A percentile compares a stretch with the other conserved stretches of the same genome.
Conservation (phyloP, 2,888 invertebrate species). For the Listrodromus nycthemerus region DNA sequence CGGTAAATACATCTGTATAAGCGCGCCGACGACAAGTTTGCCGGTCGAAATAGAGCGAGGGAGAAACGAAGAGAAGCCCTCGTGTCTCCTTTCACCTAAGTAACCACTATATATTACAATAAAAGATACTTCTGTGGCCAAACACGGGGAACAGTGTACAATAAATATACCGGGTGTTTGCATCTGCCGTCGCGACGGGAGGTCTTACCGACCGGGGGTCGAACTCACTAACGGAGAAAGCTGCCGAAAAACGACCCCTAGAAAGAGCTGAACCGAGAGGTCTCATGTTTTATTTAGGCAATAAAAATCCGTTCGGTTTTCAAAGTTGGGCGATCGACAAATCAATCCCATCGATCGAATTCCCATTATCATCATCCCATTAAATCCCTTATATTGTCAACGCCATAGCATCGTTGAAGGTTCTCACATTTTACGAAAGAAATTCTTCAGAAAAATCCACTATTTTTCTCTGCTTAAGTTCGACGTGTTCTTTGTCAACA, state of each 20-base stretch:
- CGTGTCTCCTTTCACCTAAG: conserved; percentile 75
- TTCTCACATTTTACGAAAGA: too few relatives aligned
- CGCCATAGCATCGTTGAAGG: too few relatives aligned
- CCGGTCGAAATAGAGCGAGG: conserved; percentile 55
- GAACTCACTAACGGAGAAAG: conserved; percentile 34
- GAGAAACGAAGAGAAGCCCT: conserved; percentile 60
- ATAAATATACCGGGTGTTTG: conserved; percentile 77
- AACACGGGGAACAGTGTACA: conserved; percentile 77
- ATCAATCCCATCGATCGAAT: neutral
- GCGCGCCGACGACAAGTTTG: conserved; percentile 59
- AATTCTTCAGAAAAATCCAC: too few relatives aligned
- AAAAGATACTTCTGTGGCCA: conserved; percentile 83
- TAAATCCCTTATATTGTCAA: neutral
- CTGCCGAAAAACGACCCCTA: conserved; percentile 51
- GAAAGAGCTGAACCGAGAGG: conserved; percentile 63
- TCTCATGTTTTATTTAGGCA: conserved; percentile 13
- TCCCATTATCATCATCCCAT: neutral
- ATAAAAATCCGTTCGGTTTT: conserved; percentile 16
- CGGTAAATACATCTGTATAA: conserved; percentile 49
- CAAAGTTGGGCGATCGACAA: neutral
- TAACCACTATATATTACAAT: conserved; percentile 74
- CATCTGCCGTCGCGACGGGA: conserved; percentile 80
- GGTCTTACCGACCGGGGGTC: conserved; percentile 72
- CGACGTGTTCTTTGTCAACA: neutral
- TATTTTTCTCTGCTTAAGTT: neutral